Evolutionary conservation across 2,113 vertebrate species (phyloP).

Genomic region (Cephalopterus ornatus): DNA sequence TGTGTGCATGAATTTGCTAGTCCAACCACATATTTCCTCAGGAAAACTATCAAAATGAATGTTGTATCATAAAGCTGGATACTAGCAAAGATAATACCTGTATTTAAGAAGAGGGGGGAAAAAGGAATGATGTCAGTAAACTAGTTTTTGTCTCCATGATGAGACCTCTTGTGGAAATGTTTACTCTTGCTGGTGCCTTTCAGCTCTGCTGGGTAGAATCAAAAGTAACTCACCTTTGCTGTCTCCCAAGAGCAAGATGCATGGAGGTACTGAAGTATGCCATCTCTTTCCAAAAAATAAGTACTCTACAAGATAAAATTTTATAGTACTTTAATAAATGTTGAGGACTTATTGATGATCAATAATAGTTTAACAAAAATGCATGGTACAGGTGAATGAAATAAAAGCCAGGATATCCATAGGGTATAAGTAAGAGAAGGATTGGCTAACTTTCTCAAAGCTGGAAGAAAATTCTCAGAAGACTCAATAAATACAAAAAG

Average conservation of each 20-base stretch:
- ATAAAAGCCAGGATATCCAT: not conserved
- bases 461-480: slow-evolving; percentile 12
- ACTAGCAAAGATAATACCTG: not conserved
- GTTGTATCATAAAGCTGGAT: not conserved
- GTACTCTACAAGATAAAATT: not conserved
- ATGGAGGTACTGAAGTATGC: not conserved
- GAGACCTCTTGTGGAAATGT: not conserved
- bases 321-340: slow-evolving; percentile 10
- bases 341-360: not conserved
- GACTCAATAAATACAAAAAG: slow-evolving; percentile 16
- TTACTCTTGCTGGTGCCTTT: not conserved
- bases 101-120: not conserved
- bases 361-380: not conserved
- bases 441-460: not conserved
- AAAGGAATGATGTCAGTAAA: not conserved
- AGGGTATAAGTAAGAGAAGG: not conserved
- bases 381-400: not conserved
- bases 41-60: not conserved
- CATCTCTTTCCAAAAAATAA: not conserved
- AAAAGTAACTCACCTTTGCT: not conserved
- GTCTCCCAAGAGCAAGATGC: not conserved
- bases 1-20: not conserved
- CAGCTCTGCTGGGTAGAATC: not conserved
- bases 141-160: not conserved
- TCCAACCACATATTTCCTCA: not conserved